Evolutionary conservation across 2,888 invertebrate genomes (phyloP).

Genomic region (Troides oblongomaculatus): DNA sequence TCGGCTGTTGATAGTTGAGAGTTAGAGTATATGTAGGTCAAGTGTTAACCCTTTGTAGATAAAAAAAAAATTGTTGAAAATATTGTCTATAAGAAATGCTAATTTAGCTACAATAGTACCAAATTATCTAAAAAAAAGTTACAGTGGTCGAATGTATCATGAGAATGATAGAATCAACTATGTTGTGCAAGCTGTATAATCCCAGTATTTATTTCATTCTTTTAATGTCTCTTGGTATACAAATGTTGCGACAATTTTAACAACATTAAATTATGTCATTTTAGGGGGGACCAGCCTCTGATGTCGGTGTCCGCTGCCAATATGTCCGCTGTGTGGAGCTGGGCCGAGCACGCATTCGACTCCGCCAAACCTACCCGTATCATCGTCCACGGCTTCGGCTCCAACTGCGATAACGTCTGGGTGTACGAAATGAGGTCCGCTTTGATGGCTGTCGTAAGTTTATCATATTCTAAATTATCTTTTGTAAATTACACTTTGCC

Average conservation of each 20-base stretch:
- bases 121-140: too few relatives aligned
- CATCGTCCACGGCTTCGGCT: conserved; percentile 96
- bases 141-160: too few relatives aligned
- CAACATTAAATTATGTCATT: conserved; percentile 32
- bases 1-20: too few relatives aligned
- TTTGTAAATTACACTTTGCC: neutral
- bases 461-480: neutral
- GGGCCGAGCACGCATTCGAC: conserved; percentile 84
- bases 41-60: too few relatives aligned
- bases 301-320: conserved; percentile 87
- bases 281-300: conserved; percentile 81
- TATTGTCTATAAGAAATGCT: too few relatives aligned
- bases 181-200: too few relatives aligned
- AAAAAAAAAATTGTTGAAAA: too few relatives aligned
- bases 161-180: too few relatives aligned
- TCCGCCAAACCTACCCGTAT: conserved; percentile 85
- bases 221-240: too few relatives aligned
- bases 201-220: too few relatives aligned
- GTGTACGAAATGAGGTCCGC: conserved; percentile 96
- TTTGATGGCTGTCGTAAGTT: conserved; percentile 88
- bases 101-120: too few relatives aligned
- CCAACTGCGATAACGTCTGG: conserved; percentile 95
- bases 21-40: too few relatives aligned
- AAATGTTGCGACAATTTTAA: neutral
- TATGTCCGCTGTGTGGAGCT: conserved; percentile 84